A percentile compares a stretch with the other conserved stretches of the same genome.
Conservation (phyloP, 2,888 invertebrate genomes). For the Andrena bicolor region DNA sequence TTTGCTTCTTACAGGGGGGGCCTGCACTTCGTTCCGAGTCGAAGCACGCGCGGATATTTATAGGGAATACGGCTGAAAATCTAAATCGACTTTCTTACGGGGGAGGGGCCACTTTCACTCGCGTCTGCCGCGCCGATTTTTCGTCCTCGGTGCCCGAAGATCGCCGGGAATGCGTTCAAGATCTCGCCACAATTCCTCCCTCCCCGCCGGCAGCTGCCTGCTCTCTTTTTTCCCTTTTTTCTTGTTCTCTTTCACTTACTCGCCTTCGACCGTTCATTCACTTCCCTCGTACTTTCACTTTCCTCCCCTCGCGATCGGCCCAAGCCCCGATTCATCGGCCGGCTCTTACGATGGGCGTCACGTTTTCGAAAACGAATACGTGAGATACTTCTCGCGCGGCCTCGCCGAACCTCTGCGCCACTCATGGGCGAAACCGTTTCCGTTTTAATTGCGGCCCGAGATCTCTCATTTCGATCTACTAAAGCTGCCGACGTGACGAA, state of each 20-base stretch:
- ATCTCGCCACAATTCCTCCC: constrained; percentile 40
- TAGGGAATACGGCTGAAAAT: constrained; percentile 58
- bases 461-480: not conserved
- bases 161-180: constrained; percentile 46
- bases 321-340: constrained; percentile 2
- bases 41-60: constrained; percentile 59
- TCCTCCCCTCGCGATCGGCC: constrained; percentile 27
- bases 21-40: constrained; percentile 56
- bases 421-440: not conserved
- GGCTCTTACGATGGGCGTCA: constrained; percentile 27
- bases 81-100: constrained; percentile 63
- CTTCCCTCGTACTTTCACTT: constrained; percentile 50
- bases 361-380: constrained; percentile 15
- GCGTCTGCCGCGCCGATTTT: constrained; percentile 51
- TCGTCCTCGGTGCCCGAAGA: constrained; percentile 54
- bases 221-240: not conserved
- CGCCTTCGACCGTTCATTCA: constrained; percentile 45
- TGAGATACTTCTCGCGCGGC: not conserved
- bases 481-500: not conserved
- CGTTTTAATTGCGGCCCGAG: not conserved
- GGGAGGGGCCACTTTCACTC: constrained; percentile 62
- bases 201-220: not conserved
- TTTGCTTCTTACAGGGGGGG: constrained; percentile 51
- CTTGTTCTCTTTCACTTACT: constrained; percentile 1
- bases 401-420: not conserved